phyloP scores from a whole-genome alignment of 2,797 vertebrate genomes.

The Acanthurus leucopareius region DNA sequence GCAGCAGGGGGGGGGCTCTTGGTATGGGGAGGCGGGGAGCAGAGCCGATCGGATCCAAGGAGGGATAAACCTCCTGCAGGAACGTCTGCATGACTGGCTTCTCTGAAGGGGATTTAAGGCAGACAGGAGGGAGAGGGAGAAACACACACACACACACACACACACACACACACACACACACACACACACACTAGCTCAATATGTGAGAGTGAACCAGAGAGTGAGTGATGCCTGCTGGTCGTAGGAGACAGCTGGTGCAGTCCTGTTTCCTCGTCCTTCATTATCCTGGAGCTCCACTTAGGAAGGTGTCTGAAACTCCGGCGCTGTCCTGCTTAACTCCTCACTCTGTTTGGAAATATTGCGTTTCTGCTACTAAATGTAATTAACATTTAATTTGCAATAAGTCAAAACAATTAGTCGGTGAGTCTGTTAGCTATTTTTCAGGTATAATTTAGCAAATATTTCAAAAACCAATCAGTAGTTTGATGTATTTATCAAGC shows the following conservation, averaged over 20 bases:
- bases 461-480: not conserved
- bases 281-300: slow-evolving; percentile 28
- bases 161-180: not conserved
- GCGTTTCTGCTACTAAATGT: not conserved
- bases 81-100: slow-evolving; percentile 50
- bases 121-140: slow-evolving; percentile 26
- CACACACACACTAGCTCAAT: not conserved
- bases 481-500: not conserved
- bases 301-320: not conserved
- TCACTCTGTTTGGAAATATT: not conserved
- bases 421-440: not conserved
- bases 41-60: slow-evolving; percentile 44
- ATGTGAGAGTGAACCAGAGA: slow-evolving; percentile 15
- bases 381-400: not conserved
- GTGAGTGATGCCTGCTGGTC: slow-evolving; percentile 31
- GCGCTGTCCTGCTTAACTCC: not conserved
- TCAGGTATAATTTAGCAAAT: not conserved
- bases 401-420: not conserved
- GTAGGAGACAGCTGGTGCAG: slow-evolving; percentile 29
- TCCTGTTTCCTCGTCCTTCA: slow-evolving; percentile 10
- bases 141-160: not conserved
- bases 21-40: slow-evolving; percentile 21
- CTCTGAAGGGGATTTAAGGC: slow-evolving; percentile 41
- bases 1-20: slow-evolving; percentile 50
- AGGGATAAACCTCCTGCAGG: slow-evolving; percentile 54